Evolutionary conservation across 1,140 invertebrate species (phyloP).

Genomic region (Drosophila repleta): DNA sequence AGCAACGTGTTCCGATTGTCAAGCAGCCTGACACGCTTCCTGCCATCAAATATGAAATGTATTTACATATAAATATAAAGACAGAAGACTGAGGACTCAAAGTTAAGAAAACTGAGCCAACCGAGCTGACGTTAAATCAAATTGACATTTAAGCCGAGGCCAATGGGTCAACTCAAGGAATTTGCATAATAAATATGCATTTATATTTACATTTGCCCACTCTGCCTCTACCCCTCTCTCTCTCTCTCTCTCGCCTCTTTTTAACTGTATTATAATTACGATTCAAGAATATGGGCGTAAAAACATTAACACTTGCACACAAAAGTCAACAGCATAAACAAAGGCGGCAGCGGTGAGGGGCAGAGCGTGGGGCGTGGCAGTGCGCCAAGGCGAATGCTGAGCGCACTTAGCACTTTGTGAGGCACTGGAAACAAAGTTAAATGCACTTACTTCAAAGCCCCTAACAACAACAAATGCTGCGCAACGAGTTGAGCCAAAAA

Average conservation of each 20-base stretch:
- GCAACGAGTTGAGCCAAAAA: conserved; percentile 69
- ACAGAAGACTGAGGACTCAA: conserved; percentile 9
- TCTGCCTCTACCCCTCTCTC: background rate
- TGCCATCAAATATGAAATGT: conserved; percentile 42
- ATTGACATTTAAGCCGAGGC: conserved; percentile 26
- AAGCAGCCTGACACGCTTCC: conserved; percentile 40
- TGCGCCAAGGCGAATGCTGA: conserved; percentile 42
- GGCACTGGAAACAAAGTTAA: conserved; percentile 51
- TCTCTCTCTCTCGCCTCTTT: background rate
- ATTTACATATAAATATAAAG: conserved; percentile 52
- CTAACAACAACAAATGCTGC: conserved; percentile 52
- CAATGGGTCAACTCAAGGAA: conserved; percentile 28
- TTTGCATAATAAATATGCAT: conserved; percentile 38
- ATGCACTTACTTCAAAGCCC: conserved; percentile 73
- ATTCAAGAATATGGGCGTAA: conserved; percentile 22
- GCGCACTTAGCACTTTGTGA: conserved; percentile 65
- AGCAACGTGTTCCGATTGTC: conserved; percentile 43
- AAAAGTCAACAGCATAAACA: conserved; percentile 72
- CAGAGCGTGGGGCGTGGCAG: conserved; percentile 17
- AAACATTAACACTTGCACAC: conserved; percentile 59
- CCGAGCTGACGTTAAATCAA: conserved; percentile 18
- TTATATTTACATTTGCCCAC: conserved; percentile 1
- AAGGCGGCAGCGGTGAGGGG: conserved; percentile 1
- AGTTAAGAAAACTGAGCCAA: conserved; percentile 9
- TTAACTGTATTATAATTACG: conserved; percentile 24